Conservation (phyloP, 2,888 invertebrate genomes). For the Apoda limacodes region DNA sequence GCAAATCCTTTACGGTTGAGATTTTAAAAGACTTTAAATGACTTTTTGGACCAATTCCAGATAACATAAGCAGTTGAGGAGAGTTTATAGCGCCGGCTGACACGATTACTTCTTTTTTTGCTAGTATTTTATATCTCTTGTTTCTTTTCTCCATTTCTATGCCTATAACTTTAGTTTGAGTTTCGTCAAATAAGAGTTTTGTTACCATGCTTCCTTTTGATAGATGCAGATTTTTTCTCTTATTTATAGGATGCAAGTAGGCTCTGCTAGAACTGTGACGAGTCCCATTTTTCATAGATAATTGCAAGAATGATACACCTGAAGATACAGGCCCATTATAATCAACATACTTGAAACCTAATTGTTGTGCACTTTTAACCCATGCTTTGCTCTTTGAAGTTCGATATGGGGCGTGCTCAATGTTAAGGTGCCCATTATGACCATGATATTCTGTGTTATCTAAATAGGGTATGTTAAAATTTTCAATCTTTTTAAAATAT, state of each 20-base stretch:
- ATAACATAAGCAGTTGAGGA: constrained; percentile 83
- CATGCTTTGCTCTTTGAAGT: constrained; percentile 66
- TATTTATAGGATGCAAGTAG: constrained; percentile 71
- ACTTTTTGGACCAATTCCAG: constrained; percentile 77
- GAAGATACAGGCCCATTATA: constrained; percentile 73
- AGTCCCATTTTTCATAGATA: constrained; percentile 74
- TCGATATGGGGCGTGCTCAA: constrained; percentile 65
- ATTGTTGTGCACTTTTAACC: constrained; percentile 71
- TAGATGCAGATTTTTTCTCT: constrained; percentile 72
- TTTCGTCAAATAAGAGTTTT: constrained; percentile 67
- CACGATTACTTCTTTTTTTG: constrained; percentile 78
- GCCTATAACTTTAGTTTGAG: constrained; percentile 68
- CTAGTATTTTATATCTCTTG: constrained; percentile 63
- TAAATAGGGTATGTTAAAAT: constrained; percentile 70
- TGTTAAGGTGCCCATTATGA: constrained; percentile 65
- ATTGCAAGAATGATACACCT: constrained; percentile 72
- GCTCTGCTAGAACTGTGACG: constrained; percentile 77
- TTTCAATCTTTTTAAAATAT: constrained; percentile 84
- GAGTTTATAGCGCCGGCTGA: constrained; percentile 82
- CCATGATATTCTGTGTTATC: constrained; percentile 65
- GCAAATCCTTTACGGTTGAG: constrained; percentile 64
- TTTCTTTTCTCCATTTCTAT: constrained; percentile 69
- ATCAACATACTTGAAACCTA: constrained; percentile 71
- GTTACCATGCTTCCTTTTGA: constrained; percentile 71
- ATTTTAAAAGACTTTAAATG: constrained; percentile 70